These are phyloP conservation scores for Xylocampa areola DNA, from an alignment of 2,888 invertebrate genomes.

Conservation along the genomic window DNA sequence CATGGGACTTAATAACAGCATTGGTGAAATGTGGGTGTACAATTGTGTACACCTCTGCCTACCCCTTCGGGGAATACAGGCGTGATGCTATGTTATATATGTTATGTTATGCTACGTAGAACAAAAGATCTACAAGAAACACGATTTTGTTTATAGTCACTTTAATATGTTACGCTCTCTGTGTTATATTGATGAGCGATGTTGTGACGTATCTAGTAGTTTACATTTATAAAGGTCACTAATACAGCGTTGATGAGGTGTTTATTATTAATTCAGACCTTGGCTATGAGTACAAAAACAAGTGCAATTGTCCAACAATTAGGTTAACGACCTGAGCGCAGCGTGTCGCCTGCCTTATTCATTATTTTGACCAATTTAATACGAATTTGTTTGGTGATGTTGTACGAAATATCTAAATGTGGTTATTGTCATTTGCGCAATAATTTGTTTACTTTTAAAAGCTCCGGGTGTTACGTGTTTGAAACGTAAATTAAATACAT, in stretches of 20 bases:
- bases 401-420: constrained; percentile 1
- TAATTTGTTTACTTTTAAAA: not conserved
- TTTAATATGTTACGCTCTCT: too few relatives aligned
- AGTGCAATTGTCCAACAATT: constrained; percentile 47
- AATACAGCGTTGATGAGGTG: constrained; percentile 44
- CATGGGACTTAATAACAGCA: too few relatives aligned
- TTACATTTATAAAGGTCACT: constrained; percentile 44
- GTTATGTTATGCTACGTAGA: too few relatives aligned
- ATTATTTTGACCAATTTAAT: constrained; percentile 31
- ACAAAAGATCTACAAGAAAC: too few relatives aligned
- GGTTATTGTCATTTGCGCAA: not conserved
- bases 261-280: constrained; percentile 30
- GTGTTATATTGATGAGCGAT: constrained; percentile 4
- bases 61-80: too few relatives aligned
- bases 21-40: too few relatives aligned
- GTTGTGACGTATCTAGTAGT: constrained; percentile 28
- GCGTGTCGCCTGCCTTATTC: constrained; percentile 20
- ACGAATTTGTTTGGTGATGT: constrained; percentile 18
- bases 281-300: constrained; percentile 23
- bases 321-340: constrained; percentile 58
- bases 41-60: too few relatives aligned
- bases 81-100: too few relatives aligned
- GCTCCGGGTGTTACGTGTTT: too few relatives aligned
- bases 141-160: too few relatives aligned
- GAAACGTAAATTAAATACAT: constrained; percentile 7